Conservation (phyloP, 2,888 invertebrate genomes). For the Melangyna quadrimaculata region DNA sequence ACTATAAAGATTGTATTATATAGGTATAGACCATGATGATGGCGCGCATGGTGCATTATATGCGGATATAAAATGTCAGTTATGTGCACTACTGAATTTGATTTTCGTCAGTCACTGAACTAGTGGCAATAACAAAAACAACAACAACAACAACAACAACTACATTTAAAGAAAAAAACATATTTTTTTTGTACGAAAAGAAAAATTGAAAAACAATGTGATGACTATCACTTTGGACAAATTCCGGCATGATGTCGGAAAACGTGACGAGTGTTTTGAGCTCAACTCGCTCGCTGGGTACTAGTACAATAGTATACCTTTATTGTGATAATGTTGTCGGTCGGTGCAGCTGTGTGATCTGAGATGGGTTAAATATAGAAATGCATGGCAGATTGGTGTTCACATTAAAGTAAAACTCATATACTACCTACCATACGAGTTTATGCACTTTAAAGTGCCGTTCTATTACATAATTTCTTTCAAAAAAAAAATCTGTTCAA, state of each 20-base stretch:
- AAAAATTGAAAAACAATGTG: slow-evolving; percentile 68
- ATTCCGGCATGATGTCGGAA: slow-evolving; percentile 72
- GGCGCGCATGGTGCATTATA: background rate
- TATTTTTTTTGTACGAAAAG: slow-evolving; percentile 23
- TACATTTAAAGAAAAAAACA: slow-evolving; percentile 44
- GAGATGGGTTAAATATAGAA: slow-evolving; percentile 29
- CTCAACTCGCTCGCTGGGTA: background rate
- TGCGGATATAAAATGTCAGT: slow-evolving; percentile 59
- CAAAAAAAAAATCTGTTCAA: background rate
- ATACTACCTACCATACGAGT: background rate
- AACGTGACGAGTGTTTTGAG: slow-evolving; percentile 70
- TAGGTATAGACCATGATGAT: background rate
- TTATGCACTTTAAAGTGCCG: slow-evolving; percentile 18
- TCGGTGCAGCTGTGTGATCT: slow-evolving; percentile 60
- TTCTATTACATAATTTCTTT: slow-evolving; percentile 54
- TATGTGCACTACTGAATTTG: slow-evolving; percentile 67
- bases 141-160: background rate
- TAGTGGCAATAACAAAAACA: background rate
- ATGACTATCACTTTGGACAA: slow-evolving; percentile 72
- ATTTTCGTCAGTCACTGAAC: slow-evolving; percentile 50
- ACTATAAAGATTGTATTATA: slow-evolving; percentile 18
- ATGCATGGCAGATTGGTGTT: slow-evolving; percentile 37
- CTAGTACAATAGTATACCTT: slow-evolving; percentile 27
- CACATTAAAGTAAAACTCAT: background rate
- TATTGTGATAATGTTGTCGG: slow-evolving; percentile 46